Conservation (phyloP, 2,113 vertebrate species). For the Parotia lawesii region DNA sequence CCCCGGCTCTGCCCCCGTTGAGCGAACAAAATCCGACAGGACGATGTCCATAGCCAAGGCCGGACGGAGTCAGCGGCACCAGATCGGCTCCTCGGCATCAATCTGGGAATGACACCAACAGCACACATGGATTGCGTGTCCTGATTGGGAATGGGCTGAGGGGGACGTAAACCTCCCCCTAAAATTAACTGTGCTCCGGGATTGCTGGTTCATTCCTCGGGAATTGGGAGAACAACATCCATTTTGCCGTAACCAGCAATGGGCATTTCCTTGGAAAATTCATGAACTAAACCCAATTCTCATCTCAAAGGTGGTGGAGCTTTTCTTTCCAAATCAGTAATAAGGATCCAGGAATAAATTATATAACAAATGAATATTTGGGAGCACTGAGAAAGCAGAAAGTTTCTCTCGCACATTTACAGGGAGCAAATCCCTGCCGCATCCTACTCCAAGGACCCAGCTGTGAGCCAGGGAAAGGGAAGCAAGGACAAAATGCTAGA, state of each 20-base stretch:
- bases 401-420: not conserved
- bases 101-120: not conserved
- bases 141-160: not conserved
- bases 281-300: fast-evolving
- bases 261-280: not conserved
- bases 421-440: not conserved
- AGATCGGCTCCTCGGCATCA: slow-evolving; percentile 25
- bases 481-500: not conserved
- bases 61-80: slow-evolving; percentile 5
- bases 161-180: fast-evolving
- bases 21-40: slow-evolving; percentile 96
- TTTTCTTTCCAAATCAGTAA: not conserved
- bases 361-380: not conserved
- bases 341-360: not conserved
- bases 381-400: not conserved
- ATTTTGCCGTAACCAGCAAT: fast-evolving
- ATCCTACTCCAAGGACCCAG: not conserved
- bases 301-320: not conserved
- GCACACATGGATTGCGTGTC: not conserved
- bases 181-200: fast-evolving
- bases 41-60: slow-evolving; percentile 95
- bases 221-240: fast-evolving
- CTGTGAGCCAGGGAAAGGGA: not conserved
- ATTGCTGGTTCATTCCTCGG: fast-evolving
- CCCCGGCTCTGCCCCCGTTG: slow-evolving; percentile 96